Conservation (phyloP, 2,888 invertebrate genomes). For the Scaptomyza cyrtandrae region DNA sequence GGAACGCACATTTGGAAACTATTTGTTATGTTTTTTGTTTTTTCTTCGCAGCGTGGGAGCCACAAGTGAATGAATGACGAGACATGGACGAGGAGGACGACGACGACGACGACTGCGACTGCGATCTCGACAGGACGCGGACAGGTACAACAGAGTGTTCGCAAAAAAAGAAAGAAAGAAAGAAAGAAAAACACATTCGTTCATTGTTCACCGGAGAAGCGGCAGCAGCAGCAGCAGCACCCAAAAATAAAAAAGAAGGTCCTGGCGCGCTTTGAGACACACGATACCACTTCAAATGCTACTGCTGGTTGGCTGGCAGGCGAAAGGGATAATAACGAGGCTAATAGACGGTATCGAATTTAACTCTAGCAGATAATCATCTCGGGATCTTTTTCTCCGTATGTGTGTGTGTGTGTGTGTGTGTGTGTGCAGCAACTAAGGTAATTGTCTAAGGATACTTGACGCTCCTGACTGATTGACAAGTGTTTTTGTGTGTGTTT, state of each 20-base stretch:
- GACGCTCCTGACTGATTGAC: slow-evolving; percentile 45
- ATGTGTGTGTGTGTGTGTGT: slow-evolving; percentile 1
- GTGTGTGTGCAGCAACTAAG: slow-evolving; percentile 36
- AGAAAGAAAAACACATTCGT: slow-evolving; percentile 5
- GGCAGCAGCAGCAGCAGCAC: slow-evolving; percentile 20
- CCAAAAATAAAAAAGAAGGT: slow-evolving; percentile 28
- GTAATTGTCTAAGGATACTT: slow-evolving; percentile 80
- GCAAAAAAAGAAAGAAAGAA: slow-evolving; percentile 18
- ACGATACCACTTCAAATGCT: slow-evolving; percentile 82
- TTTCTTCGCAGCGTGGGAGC: slow-evolving; percentile 72
- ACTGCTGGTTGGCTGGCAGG: slow-evolving; percentile 17
- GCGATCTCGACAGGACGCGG: slow-evolving; percentile 33
- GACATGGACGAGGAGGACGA: not conserved
- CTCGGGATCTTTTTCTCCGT: slow-evolving; percentile 40
- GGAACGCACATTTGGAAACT: slow-evolving; percentile 37
- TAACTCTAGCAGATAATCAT: slow-evolving; percentile 83
- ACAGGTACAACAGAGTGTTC: slow-evolving; percentile 53
- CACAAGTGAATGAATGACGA: slow-evolving; percentile 10
- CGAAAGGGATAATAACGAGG: slow-evolving; percentile 80
- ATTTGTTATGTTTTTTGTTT: slow-evolving; percentile 5
- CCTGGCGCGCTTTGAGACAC: slow-evolving; percentile 69
- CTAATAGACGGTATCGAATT: slow-evolving; percentile 84
- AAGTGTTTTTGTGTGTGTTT: slow-evolving; percentile 30
- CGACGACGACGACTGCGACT: not conserved
- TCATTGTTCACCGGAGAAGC: slow-evolving; percentile 52